Evolutionary conservation across 2,888 invertebrate genomes (phyloP).

Genomic region (Heliothis peltigera): DNA sequence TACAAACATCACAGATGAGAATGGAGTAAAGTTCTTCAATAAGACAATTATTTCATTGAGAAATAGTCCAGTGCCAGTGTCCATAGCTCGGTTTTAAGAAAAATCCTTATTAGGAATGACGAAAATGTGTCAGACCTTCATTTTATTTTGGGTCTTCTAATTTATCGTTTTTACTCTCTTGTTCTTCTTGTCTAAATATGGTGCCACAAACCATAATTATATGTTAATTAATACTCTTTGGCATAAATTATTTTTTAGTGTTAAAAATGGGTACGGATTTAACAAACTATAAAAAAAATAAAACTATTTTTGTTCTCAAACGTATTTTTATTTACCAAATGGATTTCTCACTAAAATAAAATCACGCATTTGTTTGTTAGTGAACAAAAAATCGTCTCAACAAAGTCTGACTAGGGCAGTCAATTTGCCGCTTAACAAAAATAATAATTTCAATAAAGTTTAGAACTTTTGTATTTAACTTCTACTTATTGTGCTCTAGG

Average conservation of each 20-base stretch:
- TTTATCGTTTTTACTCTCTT: not conserved
- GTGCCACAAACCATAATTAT: conserved; percentile 23
- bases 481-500: conserved; percentile 63
- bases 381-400: conserved; percentile 70
- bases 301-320: conserved; percentile 66
- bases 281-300: conserved; percentile 55
- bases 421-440: conserved; percentile 65
- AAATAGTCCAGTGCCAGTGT: conserved; percentile 16
- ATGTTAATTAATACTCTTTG: conserved; percentile 15
- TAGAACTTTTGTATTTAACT: conserved; percentile 47
- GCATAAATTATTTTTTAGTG: conserved; percentile 37
- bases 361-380: conserved; percentile 77
- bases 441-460: conserved; percentile 55
- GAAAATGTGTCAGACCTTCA: not conserved
- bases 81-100: conserved; percentile 14
- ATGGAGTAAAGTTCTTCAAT: not conserved
- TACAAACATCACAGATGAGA: conserved; percentile 12
- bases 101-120: not conserved
- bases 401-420: conserved; percentile 82
- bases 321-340: conserved; percentile 81
- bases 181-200: not conserved
- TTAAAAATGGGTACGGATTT: conserved; percentile 26
- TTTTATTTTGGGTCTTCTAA: not conserved
- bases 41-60: conserved; percentile 39
- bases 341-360: conserved; percentile 82